phyloP scores from a whole-genome alignment of 2,797 vertebrate genomes.

The Arrhamphus sclerolepis region DNA sequence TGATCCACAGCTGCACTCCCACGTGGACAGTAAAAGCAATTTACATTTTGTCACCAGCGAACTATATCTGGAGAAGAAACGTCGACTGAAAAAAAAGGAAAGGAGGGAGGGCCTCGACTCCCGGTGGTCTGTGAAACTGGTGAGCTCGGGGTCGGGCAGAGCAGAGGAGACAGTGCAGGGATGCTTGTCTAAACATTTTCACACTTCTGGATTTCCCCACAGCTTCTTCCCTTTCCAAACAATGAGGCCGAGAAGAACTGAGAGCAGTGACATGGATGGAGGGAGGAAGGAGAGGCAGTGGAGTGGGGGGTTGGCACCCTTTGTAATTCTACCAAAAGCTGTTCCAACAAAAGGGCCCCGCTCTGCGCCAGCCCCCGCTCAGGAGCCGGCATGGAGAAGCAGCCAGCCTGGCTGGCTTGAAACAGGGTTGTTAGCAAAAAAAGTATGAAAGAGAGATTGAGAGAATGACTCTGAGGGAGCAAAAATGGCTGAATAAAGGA shows the following conservation, averaged over 20 bases:
- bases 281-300: slow-evolving; percentile 6
- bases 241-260: slow-evolving; percentile 59
- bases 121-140: slow-evolving; percentile 5
- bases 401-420: slow-evolving; percentile 43
- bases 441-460: slow-evolving; percentile 44
- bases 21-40: slow-evolving; percentile 28
- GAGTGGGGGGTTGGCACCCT: slow-evolving; percentile 42
- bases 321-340: slow-evolving; percentile 75
- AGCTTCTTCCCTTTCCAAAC: slow-evolving; percentile 53
- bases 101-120: slow-evolving; percentile 8
- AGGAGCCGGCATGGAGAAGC: slow-evolving; percentile 49
- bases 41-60: slow-evolving; percentile 51
- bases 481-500: slow-evolving; percentile 40
- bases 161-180: slow-evolving; percentile 31
- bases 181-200: slow-evolving; percentile 58
- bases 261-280: slow-evolving; percentile 18
- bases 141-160: slow-evolving; percentile 36
- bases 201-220: slow-evolving; percentile 43
- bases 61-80: slow-evolving; percentile 48
- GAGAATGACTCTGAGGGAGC: slow-evolving; percentile 37
- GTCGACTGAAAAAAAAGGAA: slow-evolving; percentile 11
- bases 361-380: too few species aligned
- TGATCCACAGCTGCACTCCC: slow-evolving; percentile 41
- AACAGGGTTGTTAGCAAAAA: slow-evolving; percentile 55
- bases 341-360: slow-evolving; percentile 71